phyloP scores from a whole-genome alignment of 1,140 invertebrate species.

The Pseudomyrmex flavicornis region DNA sequence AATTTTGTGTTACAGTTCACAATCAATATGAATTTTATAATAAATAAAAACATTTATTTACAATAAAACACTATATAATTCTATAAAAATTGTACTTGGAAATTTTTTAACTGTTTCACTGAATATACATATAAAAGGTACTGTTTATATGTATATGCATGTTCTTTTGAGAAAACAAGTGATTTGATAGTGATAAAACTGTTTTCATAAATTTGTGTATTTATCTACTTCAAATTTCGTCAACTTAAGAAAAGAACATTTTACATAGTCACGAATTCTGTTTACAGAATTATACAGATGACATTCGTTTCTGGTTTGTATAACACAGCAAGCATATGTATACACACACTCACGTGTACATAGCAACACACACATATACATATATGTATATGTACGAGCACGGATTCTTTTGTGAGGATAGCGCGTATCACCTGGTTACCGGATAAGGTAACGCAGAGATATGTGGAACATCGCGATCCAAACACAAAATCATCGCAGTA shows the following conservation, averaged over 20 bases:
- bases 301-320: not conserved
- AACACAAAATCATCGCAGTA: not conserved
- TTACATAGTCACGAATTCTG: too few relatives aligned
- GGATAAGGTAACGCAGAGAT: constrained; percentile 40
- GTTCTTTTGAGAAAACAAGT: not conserved
- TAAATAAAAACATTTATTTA: not conserved
- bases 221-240: not conserved
- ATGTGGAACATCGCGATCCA: not conserved
- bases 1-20: too few relatives aligned
- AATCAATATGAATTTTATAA: not conserved
- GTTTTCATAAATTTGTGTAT: not conserved
- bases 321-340: not conserved
- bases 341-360: not conserved
- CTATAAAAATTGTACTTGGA: too few relatives aligned
- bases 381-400: not conserved
- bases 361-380: not conserved
- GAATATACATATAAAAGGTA: too few relatives aligned
- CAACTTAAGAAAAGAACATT: too few relatives aligned
- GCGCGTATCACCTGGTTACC: constrained; percentile 36
- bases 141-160: not conserved
- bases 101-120: too few relatives aligned
- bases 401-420: constrained; percentile 36
- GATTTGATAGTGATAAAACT: too few relatives aligned
- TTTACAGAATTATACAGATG: not conserved
- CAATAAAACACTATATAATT: too few relatives aligned